These are phyloP conservation scores for Chaetophractus vellerosus DNA, from an alignment of 2,797 vertebrate genomes.

Conservation along the genomic window DNA sequence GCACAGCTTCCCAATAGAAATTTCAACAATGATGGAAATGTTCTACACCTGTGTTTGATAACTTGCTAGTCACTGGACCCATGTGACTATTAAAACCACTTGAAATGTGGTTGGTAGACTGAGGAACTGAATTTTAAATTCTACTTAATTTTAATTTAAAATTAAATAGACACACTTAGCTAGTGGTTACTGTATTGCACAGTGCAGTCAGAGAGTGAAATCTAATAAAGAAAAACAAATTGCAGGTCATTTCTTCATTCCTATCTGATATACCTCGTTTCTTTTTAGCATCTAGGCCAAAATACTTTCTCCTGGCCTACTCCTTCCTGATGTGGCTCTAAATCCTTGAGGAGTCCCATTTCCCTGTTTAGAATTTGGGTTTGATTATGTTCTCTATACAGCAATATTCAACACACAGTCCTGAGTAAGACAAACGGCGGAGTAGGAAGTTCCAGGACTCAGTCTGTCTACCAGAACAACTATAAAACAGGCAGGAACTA, in stretches of 20 bases:
- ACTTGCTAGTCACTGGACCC: slow-evolving; percentile 15
- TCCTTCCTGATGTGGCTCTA: slow-evolving; percentile 38
- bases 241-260: slow-evolving; percentile 28
- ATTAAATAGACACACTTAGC: neutral
- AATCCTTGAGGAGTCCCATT: slow-evolving; percentile 51
- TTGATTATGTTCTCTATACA: slow-evolving; percentile 48
- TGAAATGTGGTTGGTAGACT: slow-evolving; percentile 47
- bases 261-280: slow-evolving; percentile 24
- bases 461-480: neutral
- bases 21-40: slow-evolving; percentile 52
- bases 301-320: slow-evolving; percentile 55
- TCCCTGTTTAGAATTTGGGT: slow-evolving; percentile 55
- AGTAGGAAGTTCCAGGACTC: too few relatives aligned
- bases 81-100: neutral
- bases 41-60: neutral
- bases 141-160: slow-evolving; percentile 62
- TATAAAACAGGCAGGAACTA: too few relatives aligned
- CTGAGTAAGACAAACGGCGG: neutral
- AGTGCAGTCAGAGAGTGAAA: neutral
- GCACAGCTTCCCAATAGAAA: slow-evolving; percentile 47
- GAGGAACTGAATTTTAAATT: slow-evolving; percentile 30
- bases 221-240: slow-evolving; percentile 62
- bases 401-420: neutral
- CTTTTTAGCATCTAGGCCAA: slow-evolving; percentile 50
- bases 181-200: neutral